Conservation (phyloP, 2,797 vertebrate species). For the Coracias cyanogaster region DNA sequence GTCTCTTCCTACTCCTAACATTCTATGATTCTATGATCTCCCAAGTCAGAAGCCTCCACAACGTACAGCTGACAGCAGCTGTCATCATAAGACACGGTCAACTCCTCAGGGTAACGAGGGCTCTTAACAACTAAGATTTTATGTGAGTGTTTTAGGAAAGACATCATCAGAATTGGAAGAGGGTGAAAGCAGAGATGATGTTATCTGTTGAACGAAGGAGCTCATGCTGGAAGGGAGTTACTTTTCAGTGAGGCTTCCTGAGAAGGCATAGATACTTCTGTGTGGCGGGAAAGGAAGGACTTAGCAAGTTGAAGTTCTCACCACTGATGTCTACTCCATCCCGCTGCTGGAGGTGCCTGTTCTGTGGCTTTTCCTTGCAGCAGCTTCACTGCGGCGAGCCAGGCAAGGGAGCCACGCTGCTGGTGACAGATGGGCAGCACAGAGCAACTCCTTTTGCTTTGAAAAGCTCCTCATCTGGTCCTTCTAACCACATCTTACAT, state of each 20-base stretch:
- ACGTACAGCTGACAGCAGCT: constrained; percentile 62
- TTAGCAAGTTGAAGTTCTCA: rapidly evolving
- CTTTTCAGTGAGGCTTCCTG: not conserved
- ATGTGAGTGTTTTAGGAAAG: not conserved
- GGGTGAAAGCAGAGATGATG: not conserved
- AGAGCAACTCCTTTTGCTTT: not conserved
- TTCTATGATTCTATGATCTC: not conserved
- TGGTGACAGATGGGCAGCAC: not conserved
- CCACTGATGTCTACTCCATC: not conserved
- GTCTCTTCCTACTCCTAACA: too few species aligned
- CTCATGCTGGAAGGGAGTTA: not conserved
- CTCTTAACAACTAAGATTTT: constrained; percentile 43
- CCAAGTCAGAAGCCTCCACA: constrained; percentile 48
- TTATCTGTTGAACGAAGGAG: not conserved
- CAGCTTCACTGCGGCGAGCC: not conserved
- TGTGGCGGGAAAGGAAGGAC: not conserved
- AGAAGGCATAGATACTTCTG: not conserved
- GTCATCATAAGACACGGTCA: constrained; percentile 62
- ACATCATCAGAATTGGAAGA: not conserved
- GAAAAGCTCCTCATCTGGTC: rapidly evolving
- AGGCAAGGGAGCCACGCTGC: not conserved
- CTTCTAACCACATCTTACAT: rapidly evolving
- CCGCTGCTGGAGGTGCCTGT: not conserved
- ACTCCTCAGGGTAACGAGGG: not conserved
- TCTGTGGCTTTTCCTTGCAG: not conserved